phyloP scores from a whole-genome alignment of 1,140 invertebrate species.

The Tetragonula clypearis region DNA sequence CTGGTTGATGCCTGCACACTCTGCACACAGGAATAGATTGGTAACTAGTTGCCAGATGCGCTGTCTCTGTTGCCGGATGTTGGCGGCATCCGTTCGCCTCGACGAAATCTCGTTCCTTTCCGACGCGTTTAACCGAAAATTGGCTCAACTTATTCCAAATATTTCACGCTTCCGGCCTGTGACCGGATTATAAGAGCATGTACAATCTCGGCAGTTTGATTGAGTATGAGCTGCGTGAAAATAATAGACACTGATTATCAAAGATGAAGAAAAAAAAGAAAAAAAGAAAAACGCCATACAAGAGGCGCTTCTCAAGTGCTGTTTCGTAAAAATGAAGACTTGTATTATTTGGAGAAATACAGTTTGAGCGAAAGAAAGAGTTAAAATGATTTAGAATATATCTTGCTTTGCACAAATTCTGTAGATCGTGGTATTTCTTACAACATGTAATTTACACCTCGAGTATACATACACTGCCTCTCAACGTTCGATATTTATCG shows the following conservation, averaged over 20 bases:
- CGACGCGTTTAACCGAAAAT: not conserved
- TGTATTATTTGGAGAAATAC: too few species aligned
- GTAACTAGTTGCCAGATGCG: slow-evolving; percentile 67
- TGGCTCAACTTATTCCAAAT: not conserved
- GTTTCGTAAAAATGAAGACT: too few species aligned
- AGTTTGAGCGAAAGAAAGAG: too few species aligned
- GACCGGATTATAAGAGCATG: not conserved
- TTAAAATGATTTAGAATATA: too few species aligned
- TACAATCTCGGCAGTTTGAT: not conserved
- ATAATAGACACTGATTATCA: not conserved
- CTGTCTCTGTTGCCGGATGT: slow-evolving; percentile 41
- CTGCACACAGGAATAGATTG: slow-evolving; percentile 62
- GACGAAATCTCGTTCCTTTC: not conserved
- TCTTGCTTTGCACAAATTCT: too few species aligned
- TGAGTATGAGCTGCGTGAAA: not conserved
- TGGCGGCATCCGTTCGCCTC: slow-evolving; percentile 41
- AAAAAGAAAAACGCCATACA: too few species aligned
- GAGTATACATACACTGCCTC: too few species aligned
- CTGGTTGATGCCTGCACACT: slow-evolving; percentile 40
- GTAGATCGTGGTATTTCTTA: too few species aligned
- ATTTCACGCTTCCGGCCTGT: not conserved
- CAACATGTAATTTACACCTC: too few species aligned
- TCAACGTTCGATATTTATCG: too few species aligned
- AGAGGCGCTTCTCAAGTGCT: too few species aligned
- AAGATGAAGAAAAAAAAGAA: too few species aligned